Percentiles rank a stretch among this genome's conserved stretches.
These are phyloP conservation scores for Eupleurogrammus muticus DNA, from an alignment of 2,797 vertebrate genomes.

Conservation along the genomic window DNA sequence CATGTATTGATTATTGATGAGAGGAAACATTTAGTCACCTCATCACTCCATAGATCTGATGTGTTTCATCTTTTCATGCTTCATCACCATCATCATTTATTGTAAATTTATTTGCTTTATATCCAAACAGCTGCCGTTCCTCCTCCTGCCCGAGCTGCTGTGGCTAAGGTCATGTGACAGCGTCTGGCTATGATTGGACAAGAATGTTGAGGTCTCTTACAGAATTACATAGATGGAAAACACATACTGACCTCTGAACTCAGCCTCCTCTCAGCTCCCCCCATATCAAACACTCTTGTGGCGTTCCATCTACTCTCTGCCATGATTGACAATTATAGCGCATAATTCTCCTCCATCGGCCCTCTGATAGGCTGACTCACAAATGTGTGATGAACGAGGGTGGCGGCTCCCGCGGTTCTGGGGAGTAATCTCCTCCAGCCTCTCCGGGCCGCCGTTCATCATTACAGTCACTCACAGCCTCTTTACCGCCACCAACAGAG, in stretches of 20 bases:
- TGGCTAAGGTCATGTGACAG: no score
- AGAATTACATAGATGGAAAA: no score
- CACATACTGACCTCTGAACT: constrained; percentile 26
- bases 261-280: constrained; percentile 86
- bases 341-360: constrained; percentile 86
- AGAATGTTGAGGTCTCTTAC: no score
- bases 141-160: no score
- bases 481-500: constrained; percentile 81
- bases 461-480: constrained; percentile 88
- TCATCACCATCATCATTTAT: no score
- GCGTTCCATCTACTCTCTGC: constrained; percentile 82
- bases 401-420: constrained; percentile 84
- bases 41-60: no score
- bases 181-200: no score
- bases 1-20: no score
- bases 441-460: constrained; percentile 88
- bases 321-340: constrained; percentile 94
- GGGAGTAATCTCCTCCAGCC: constrained; percentile 88
- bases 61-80: no score
- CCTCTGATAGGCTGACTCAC: constrained; percentile 85
- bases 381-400: constrained; percentile 92
- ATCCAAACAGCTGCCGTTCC: no score
- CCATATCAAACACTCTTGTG: constrained; percentile 88
- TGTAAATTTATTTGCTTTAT: no score
- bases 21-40: no score